Percentiles rank a stretch among this genome's conserved stretches.
Evolutionary conservation across 1,140 invertebrate genomes (phyloP).

Genomic region (Rhopalosiphum maidis): DNA sequence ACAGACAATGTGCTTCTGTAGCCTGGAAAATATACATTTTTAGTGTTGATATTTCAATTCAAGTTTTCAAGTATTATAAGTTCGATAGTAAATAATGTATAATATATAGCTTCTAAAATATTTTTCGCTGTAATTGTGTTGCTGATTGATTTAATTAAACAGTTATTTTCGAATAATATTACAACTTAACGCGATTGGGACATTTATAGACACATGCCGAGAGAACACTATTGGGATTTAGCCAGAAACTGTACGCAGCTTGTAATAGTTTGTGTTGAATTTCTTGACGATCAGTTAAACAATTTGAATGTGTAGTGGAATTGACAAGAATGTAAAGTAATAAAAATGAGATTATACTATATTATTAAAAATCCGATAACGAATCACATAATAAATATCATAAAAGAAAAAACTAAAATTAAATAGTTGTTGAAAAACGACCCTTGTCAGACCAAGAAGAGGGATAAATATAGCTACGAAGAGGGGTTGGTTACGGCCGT

Average conservation of each 20-base stretch:
- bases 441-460: background rate
- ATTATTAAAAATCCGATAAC: background rate
- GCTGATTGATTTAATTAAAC: background rate
- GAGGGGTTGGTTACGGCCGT: slow-evolving; percentile 32
- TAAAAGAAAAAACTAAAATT: background rate
- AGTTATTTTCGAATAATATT: background rate
- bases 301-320: background rate
- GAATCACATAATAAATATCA: background rate
- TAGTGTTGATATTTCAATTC: background rate
- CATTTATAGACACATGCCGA: background rate
- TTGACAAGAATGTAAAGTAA: background rate
- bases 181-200: background rate
- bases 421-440: slow-evolving; percentile 35
- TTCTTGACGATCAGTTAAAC: background rate
- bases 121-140: background rate
- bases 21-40: no score
- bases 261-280: background rate
- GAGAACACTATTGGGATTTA: background rate
- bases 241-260: background rate
- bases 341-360: background rate
- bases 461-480: background rate
- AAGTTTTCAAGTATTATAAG: background rate
- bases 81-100: background rate
- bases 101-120: background rate
- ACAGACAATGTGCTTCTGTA: no score